Base-by-base conservation (phyloP, 2,797 vertebrate species). In the Furcifer pardalis region DNA sequence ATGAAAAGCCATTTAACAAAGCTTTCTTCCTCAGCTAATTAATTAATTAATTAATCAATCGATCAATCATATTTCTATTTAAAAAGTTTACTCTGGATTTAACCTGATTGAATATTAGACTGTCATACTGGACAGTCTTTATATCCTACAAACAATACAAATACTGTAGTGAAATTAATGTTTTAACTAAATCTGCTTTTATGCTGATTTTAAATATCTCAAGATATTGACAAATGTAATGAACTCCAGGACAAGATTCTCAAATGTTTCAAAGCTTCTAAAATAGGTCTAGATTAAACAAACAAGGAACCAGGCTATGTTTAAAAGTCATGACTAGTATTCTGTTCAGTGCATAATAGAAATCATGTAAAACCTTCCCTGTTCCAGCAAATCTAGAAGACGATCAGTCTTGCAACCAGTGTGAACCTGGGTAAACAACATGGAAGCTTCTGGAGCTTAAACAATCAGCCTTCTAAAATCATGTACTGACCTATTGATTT, bases 251-350 rank as follows among this genome's bases (percentile, higher is more conserved):
- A 77, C 30, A 52, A 27, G 73, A 52, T 63, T 63, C 15, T 66
- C 68, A 63, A 60, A 9, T 23, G 30, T n/a, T 25, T n/a, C 13
- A 30, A 68, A 66, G 9, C 27, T 9, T 13, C 73, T 10, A 27
- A 52, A 68, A 32, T n/a, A 49, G 40, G 74, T 3, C 4, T 73
- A 78, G 71, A 78, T 0, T 62, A n/a, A 85, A 85, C 87, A 91
- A 46, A 68, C 40, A 85, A 62, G 30, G 46, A 87, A 90, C 2
- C n/a, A 86, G 90, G 79, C 71, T 0, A 56, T 5, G 0, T 23
- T 76, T 82, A 68, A 79, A 84, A 83, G 13, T 23, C 21, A 37
- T 56, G 52, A 15, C 52, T 19, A 56, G 21, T 56, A 56, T 21
- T 15, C 12, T 56, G 52, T 56, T 19, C 21, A 19, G 52, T 21